Evolutionary conservation across 2,797 vertebrate species (phyloP).

Genomic region (Erpetoichthys calabaricus): DNA sequence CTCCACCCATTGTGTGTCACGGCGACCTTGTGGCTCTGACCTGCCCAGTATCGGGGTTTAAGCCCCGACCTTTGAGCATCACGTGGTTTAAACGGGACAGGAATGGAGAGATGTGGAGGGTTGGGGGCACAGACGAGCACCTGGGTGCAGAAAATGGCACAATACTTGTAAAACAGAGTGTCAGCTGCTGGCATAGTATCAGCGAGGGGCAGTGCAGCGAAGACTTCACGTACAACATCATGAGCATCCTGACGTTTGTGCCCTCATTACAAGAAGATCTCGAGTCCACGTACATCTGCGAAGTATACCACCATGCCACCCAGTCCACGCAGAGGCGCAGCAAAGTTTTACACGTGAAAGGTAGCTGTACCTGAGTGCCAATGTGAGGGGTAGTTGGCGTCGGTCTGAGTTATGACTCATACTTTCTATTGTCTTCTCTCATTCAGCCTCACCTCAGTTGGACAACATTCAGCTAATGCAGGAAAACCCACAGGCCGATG

Average conservation of each 20-base stretch:
- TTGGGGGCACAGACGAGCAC: not conserved
- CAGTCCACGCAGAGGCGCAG: not conserved
- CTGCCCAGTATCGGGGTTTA: constrained; percentile 16
- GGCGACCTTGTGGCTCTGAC: constrained; percentile 8
- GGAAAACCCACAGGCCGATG: not conserved
- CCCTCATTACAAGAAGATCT: not conserved
- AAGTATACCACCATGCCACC: not conserved
- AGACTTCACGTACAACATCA: not conserved
- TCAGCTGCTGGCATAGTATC: not conserved
- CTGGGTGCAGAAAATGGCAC: not conserved
- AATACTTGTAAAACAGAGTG: not conserved
- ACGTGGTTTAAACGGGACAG: constrained; percentile 7
- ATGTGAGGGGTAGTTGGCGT: no score
- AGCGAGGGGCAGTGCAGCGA: not conserved
- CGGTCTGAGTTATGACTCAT: not conserved
- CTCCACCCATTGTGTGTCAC: constrained; percentile 3
- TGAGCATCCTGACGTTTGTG: constrained; percentile 2
- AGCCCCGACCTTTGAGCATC: constrained; percentile 9
- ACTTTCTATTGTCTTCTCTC: not conserved
- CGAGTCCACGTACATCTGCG: not conserved
- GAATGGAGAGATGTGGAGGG: not conserved
- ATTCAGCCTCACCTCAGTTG: constrained; percentile 9
- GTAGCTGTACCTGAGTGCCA: not conserved
- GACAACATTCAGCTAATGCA: not conserved
- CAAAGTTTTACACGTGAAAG: not conserved